Percentiles rank a stretch among this genome's conserved stretches.
Conservation (phyloP, 1,140 invertebrate species). For the Pissodes strobi region DNA sequence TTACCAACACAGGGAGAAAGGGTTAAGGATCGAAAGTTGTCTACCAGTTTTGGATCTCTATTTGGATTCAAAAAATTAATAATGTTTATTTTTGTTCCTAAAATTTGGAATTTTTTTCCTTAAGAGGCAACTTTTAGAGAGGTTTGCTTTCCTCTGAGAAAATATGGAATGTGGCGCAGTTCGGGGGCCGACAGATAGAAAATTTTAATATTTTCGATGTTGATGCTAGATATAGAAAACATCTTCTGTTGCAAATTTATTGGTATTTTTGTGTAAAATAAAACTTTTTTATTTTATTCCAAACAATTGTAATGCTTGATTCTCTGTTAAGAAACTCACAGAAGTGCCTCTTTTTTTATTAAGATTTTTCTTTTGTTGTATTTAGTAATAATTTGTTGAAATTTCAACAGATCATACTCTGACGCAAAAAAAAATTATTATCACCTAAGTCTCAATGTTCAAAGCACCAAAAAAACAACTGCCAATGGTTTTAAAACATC, state of each 20-base stretch:
- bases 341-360: too few species aligned
- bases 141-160: not conserved
- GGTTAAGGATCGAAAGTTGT: conserved; percentile 12
- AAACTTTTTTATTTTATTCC: conserved; percentile 3
- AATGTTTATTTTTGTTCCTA: conserved; percentile 8
- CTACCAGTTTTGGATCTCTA: conserved; percentile 1
- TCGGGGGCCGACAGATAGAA: not conserved
- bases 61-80: conserved; percentile 13
- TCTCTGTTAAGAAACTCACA: too few species aligned
- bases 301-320: not conserved
- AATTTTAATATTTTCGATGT: not conserved
- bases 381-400: too few species aligned
- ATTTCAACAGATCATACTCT: too few species aligned
- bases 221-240: too few species aligned
- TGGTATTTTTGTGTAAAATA: not conserved
- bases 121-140: not conserved
- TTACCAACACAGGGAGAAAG: conserved; percentile 4
- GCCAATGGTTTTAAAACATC: too few species aligned
- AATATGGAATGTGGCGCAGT: conserved; percentile 6
- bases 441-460: too few species aligned
- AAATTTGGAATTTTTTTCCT: not conserved
- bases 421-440: too few species aligned
- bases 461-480: too few species aligned
- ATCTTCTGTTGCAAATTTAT: not conserved
- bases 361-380: too few species aligned